Percentiles rank a stretch among this genome's conserved stretches.
phyloP scores from a whole-genome alignment of 2,888 invertebrate species.

The Trachelus iudaicus region DNA sequence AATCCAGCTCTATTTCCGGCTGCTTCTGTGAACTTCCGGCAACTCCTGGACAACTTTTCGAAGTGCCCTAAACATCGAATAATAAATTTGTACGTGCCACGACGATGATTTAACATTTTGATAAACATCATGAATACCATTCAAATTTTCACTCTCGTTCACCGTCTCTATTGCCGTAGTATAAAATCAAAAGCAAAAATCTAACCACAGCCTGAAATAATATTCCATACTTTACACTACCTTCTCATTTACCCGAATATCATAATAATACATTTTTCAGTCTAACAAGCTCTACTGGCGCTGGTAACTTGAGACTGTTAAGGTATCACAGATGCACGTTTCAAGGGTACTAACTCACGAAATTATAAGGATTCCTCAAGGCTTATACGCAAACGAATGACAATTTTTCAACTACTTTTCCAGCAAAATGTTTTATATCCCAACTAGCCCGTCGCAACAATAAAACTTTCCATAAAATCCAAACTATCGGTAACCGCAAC shows the following conservation, averaged over 20 bases:
- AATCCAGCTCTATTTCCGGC: conserved; percentile 37
- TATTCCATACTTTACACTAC: neutral
- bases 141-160: neutral
- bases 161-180: neutral
- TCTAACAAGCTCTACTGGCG: conserved; percentile 17
- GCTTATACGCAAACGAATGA: conserved; percentile 38
- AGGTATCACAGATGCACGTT: conserved; percentile 43
- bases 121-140: neutral
- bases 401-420: conserved; percentile 28
- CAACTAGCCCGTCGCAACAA: neutral
- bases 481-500: neutral
- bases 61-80: neutral
- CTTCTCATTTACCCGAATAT: neutral
- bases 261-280: neutral
- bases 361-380: conserved; percentile 35
- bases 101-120: neutral
- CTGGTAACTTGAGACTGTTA: conserved; percentile 39
- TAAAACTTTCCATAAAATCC: neutral
- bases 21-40: neutral
- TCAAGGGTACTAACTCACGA: conserved; percentile 21
- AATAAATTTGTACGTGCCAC: neutral
- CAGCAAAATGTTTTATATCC: neutral
- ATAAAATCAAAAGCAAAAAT: neutral
- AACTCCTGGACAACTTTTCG: neutral
- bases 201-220: neutral